Base-by-base conservation (phyloP, 2,113 vertebrate species). In the Bambusicola thoracicus region DNA sequence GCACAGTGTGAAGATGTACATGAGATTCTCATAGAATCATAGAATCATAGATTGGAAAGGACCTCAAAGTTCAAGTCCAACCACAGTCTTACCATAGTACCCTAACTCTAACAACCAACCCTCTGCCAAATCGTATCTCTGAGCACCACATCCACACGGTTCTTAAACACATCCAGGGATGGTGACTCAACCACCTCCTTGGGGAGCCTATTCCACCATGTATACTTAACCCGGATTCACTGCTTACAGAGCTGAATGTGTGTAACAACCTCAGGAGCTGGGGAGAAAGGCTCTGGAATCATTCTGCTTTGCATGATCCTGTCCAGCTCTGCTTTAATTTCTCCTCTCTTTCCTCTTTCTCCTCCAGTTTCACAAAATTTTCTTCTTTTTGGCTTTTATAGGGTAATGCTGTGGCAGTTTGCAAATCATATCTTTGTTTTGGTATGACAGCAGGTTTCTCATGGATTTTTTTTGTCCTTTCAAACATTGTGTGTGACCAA, bases 231-330 rank as follows among this genome's bases (percentile, higher is more conserved):
- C 5, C n/a, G 46, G 15, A n/a, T 48, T 17, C 2, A 10, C 48
- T 69, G n/a, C 29, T 55, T 55, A 21, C 11, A 7, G 38, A 38
- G 3, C 4, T 32, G 48, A 25, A 4, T 0, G 0, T 21, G 30
- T 6, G 8, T 34, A 88, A 36, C 61, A n/a, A 20, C 56, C 22
- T 34, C 41, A 18, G 30, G 21, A 83, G 20, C 34, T 36, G 41
- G 43, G 66, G 17, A 43, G 44, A 22, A 43, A 84, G 44, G 14
- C 58, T 58, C 13, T 59, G 43, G 36, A 58, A 32, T 49, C 49
- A 41, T n/a, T 98, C 40, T 82, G 46, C 15, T 62, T 69, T 34
- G 22, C 12, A 2, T 46, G 22, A 89, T 15, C 4, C 15, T 55
- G 19, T 29, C 40, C 53, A 46, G 34, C 24, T 59, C 44, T 67